Conservation (phyloP, 2,113 vertebrate genomes). For the Pedionomus torquatus region DNA sequence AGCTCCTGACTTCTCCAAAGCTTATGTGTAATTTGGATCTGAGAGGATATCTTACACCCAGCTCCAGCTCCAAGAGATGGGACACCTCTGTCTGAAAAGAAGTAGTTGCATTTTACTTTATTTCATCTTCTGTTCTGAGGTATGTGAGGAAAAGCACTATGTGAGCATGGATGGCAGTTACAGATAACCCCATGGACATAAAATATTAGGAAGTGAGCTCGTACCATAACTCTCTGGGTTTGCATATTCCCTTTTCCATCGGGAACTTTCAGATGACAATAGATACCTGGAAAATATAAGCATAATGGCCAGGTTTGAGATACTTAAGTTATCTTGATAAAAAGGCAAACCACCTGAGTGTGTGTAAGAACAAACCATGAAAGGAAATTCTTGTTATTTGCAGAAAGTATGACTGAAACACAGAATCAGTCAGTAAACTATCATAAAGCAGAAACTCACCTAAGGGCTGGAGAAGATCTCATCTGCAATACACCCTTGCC, state of each 20-base stretch:
- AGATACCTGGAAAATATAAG: not conserved
- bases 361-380: not conserved
- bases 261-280: not conserved
- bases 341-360: not conserved
- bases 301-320: not conserved
- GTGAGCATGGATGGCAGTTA: not conserved
- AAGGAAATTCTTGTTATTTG: not conserved
- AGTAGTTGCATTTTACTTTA: not conserved
- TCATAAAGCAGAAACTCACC: not conserved
- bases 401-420: not conserved
- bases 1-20: not conserved
- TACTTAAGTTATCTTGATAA: not conserved
- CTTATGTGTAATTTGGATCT: not conserved
- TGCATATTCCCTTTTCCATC: not conserved
- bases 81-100: not conserved
- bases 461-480: not conserved
- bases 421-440: not conserved
- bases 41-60: not conserved
- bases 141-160: not conserved
- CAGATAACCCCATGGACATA: not conserved
- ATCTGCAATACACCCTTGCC: not conserved
- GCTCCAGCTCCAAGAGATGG: not conserved
- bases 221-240: not conserved
- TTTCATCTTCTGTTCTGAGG: not conserved
- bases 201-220: not conserved